Evolutionary conservation across 2,888 invertebrate species (phyloP).

Genomic region (Elmis aenea): DNA sequence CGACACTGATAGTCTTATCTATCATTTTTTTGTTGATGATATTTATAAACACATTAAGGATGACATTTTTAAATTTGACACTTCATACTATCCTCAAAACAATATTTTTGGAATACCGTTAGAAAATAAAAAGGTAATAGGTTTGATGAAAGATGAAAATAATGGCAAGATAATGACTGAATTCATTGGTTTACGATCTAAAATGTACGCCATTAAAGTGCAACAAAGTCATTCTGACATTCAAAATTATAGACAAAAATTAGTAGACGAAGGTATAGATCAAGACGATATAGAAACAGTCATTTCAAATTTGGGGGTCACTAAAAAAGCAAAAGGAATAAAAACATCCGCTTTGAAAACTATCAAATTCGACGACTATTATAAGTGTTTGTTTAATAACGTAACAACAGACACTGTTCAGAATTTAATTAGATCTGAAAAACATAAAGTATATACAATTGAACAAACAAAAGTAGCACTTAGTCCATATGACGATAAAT

Average conservation of each 20-base stretch:
- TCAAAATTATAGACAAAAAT: conserved; percentile 13
- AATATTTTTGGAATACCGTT: conserved; percentile 24
- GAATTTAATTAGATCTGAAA: conserved; percentile 4
- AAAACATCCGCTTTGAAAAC: conserved; percentile 4
- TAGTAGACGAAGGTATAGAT: conserved; percentile 22
- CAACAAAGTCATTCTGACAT: no score
- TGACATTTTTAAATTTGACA: conserved; percentile 23
- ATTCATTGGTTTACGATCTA: conserved; percentile 28
- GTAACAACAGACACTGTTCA: background rate
- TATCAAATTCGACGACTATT: conserved; percentile 10
- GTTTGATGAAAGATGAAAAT: conserved; percentile 32
- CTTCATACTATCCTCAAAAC: conserved; percentile 21
- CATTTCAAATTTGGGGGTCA: no score
- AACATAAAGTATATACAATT: conserved; percentile 12
- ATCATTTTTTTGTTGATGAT: conserved; percentile 12
- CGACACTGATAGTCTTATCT: conserved; percentile 21
- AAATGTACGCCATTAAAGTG: conserved; percentile 23
- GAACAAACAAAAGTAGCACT: conserved; percentile 11
- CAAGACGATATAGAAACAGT: no score
- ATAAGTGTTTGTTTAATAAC: conserved; percentile 7
- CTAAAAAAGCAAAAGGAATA: conserved; percentile 18
- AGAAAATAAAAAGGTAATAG: conserved; percentile 28
- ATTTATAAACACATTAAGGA: conserved; percentile 17
- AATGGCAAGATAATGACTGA: conserved; percentile 27
- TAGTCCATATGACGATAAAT: conserved; percentile 13